phyloP scores from a whole-genome alignment of 2,797 vertebrate species.

The Arctocebus calabarensis region DNA sequence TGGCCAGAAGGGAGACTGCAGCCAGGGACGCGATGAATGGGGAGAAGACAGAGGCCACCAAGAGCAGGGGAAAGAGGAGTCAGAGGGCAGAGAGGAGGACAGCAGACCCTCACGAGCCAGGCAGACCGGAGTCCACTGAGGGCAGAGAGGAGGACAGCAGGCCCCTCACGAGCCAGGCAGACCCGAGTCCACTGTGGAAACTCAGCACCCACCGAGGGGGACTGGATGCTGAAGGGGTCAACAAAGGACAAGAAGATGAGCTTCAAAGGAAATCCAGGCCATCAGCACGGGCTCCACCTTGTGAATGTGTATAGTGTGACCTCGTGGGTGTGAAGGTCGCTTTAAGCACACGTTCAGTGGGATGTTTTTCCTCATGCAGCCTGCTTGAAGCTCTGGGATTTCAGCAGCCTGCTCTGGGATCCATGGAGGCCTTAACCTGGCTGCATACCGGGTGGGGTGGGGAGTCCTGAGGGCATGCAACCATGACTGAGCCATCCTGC shows the following conservation, averaged over 20 bases:
- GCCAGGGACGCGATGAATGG: accelerated
- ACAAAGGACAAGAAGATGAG: background rate
- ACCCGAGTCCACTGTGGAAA: background rate
- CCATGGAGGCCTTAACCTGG: background rate
- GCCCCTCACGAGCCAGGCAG: background rate
- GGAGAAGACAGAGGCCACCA: background rate
- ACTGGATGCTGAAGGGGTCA: background rate
- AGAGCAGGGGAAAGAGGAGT: background rate
- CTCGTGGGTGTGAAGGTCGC: background rate
- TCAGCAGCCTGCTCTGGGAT: background rate
- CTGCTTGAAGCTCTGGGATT: too few species aligned
- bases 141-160: background rate
- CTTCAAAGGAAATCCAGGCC: background rate
- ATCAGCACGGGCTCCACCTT: accelerated
- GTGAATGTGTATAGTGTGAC: background rate
- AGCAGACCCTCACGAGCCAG: background rate
- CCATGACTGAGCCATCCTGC: background rate
- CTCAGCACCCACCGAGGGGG: background rate
- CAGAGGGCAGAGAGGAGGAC: background rate
- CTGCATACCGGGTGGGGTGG: background rate
- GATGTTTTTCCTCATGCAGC: background rate
- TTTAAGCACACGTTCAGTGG: background rate
- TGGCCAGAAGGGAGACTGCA: background rate
- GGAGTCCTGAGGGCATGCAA: background rate
- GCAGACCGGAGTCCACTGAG: accelerated